phyloP scores from a whole-genome alignment of 2,888 invertebrate genomes.

The Drosophila leonis region DNA sequence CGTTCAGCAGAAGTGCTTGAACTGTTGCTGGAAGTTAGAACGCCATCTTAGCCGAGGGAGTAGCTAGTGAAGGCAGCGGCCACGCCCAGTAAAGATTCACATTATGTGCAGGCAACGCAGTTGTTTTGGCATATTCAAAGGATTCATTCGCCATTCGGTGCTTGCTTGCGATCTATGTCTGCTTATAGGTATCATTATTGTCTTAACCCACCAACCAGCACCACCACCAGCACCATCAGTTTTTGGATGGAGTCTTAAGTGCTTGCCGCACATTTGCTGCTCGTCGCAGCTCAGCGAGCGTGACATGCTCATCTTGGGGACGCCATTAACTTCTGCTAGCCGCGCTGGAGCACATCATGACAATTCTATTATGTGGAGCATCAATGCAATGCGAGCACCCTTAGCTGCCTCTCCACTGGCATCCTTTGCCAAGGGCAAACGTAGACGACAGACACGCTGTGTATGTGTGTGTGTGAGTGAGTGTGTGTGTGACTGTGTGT shows the following conservation, averaged over 20 bases:
- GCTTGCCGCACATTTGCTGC: slow-evolving; percentile 64
- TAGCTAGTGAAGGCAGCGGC: slow-evolving; percentile 1
- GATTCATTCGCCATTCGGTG: slow-evolving; percentile 15
- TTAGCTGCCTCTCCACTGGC: slow-evolving; percentile 12
- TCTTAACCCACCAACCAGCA: neutral
- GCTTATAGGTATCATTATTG: slow-evolving; percentile 24
- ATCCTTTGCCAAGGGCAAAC: slow-evolving; percentile 42
- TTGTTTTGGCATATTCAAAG: slow-evolving; percentile 43
- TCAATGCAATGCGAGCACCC: slow-evolving; percentile 57
- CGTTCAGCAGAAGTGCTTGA: slow-evolving; percentile 22
- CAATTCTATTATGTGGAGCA: slow-evolving; percentile 60
- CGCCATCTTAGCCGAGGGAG: slow-evolving; percentile 9
- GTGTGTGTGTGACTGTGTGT: neutral
- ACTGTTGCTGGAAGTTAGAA: slow-evolving; percentile 37
- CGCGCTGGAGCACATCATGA: slow-evolving; percentile 67
- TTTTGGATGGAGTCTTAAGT: slow-evolving; percentile 34
- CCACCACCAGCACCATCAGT: neutral
- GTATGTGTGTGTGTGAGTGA: neutral
- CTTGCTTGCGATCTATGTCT: slow-evolving; percentile 34
- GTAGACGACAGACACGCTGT: slow-evolving; percentile 19
- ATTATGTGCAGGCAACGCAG: slow-evolving; percentile 52
- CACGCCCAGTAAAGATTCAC: slow-evolving; percentile 39
- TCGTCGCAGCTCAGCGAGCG: slow-evolving; percentile 77
- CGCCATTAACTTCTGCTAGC: slow-evolving; percentile 66
- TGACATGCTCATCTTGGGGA: slow-evolving; percentile 74